Conservation (phyloP, 1,140 invertebrate genomes). For the Anthonomus grandis region DNA sequence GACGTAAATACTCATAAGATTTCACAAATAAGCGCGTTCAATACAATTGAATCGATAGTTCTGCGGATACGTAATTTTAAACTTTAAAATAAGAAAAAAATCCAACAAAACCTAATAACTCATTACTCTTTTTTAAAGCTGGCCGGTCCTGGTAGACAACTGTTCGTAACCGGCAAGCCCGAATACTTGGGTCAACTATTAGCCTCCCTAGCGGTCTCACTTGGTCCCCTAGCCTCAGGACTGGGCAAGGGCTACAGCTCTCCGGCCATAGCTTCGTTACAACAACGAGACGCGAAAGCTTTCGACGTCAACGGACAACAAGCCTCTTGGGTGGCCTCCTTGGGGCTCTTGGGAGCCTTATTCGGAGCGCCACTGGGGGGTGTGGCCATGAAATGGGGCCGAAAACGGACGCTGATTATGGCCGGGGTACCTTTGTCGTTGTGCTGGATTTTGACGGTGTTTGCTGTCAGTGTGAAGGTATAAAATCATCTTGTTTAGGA, state of each 20-base stretch:
- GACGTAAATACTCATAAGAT: too few species aligned
- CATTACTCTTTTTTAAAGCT: too few species aligned
- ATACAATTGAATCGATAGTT: too few species aligned
- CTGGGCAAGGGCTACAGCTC: constrained; percentile 81
- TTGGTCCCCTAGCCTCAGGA: constrained; percentile 76
- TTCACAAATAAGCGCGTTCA: too few species aligned
- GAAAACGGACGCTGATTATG: constrained; percentile 63
- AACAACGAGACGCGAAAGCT: constrained; percentile 58
- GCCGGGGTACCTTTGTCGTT: constrained; percentile 69
- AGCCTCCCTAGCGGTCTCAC: constrained; percentile 73
- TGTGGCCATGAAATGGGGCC: constrained; percentile 69
- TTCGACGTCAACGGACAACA: constrained; percentile 70
- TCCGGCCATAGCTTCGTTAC: constrained; percentile 76
- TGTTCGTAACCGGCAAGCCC: constrained; percentile 41
- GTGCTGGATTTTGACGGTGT: constrained; percentile 72
- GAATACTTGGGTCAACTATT: constrained; percentile 60
- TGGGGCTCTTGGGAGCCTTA: constrained; percentile 74
- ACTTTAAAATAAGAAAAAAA: too few species aligned
- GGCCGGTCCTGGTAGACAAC: constrained; percentile 39
- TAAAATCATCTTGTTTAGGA: too few species aligned
- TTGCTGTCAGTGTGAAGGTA: constrained; percentile 66
- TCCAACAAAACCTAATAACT: too few species aligned
- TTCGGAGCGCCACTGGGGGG: constrained; percentile 75
- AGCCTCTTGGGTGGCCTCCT: constrained; percentile 77
- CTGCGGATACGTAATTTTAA: too few species aligned